Evolutionary conservation across 1,140 invertebrate species (phyloP).

Genomic region (Hypsibius dujardini): DNA sequence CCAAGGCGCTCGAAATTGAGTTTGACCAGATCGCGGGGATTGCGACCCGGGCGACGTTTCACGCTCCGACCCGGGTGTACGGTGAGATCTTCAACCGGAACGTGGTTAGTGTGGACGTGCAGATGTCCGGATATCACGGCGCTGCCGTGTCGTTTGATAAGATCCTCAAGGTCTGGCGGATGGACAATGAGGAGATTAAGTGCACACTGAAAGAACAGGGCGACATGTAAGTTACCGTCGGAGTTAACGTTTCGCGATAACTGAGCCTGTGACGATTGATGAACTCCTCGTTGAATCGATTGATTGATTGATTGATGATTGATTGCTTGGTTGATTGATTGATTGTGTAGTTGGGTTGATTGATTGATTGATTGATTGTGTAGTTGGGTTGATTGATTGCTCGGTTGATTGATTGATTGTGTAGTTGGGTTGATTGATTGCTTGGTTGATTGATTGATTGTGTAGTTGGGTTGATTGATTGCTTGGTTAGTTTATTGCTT

Average conservation of each 20-base stretch:
- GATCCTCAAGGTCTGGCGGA: not conserved
- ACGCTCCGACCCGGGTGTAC: not conserved
- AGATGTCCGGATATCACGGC: not conserved
- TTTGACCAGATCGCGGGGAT: not conserved
- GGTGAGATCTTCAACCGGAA: not conserved
- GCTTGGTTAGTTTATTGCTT: not conserved
- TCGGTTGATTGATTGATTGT: not conserved
- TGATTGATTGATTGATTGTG: not conserved
- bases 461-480: not conserved
- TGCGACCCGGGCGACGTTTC: not conserved
- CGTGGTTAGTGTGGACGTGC: not conserved
- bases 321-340: too few species aligned
- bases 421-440: not conserved
- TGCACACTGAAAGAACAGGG: not conserved
- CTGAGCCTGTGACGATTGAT: too few species aligned
- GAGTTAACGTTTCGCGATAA: too few species aligned
- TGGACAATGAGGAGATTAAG: conserved; percentile 1
- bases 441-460: not conserved
- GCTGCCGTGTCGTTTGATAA: not conserved
- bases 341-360: too few species aligned
- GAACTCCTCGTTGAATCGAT: too few species aligned
- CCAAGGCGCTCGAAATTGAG: not conserved
- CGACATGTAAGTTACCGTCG: not conserved
- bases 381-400: not conserved
- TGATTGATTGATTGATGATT: too few species aligned